These are phyloP conservation scores for Dysidea cf. avara DNA, from an alignment of 37 sponge, comb jelly and placozoan genomes.

Conservation along the genomic window DNA sequence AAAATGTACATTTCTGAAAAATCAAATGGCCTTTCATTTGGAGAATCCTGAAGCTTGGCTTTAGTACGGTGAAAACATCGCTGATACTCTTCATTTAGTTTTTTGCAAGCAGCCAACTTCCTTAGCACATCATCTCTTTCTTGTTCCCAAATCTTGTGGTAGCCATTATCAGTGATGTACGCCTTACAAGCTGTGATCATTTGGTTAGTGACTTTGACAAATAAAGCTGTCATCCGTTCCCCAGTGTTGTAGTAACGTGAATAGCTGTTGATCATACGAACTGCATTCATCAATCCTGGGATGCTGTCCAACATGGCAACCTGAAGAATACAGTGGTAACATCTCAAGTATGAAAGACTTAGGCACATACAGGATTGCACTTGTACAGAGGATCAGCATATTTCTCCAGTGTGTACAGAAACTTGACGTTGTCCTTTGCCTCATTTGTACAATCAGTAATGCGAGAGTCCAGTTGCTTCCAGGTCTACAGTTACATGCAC, in stretches of 20 bases:
- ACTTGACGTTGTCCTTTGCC: constrained; percentile 99
- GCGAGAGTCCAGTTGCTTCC: constrained; percentile 89
- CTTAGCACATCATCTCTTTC: constrained; percentile 67
- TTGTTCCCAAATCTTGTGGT: constrained; percentile 91
- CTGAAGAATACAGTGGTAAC: constrained; percentile 17
- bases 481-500: constrained; percentile 41
- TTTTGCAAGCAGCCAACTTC: constrained; percentile 75
- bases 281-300: constrained; percentile 97
- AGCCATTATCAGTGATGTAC: constrained; percentile 90
- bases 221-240: constrained; percentile 97
- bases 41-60: constrained; percentile 78
- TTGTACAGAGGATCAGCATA: constrained; percentile 97
- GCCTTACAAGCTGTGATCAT: constrained; percentile 95
- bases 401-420: constrained; percentile 96
- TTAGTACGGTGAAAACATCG: constrained; percentile 92
- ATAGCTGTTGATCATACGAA: constrained; percentile 99
- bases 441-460: constrained; percentile 98
- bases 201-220: constrained; percentile 98
- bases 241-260: constrained; percentile 99
- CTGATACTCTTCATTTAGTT: constrained; percentile 94
- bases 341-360: not conserved
- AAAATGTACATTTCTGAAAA: constrained; percentile 99
- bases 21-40: constrained; percentile 90
- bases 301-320: constrained; percentile 93
- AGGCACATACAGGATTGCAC: constrained; percentile 81